phyloP scores from a whole-genome alignment of 64 coral and sea anemone genomes.

The Montipora foliosa region DNA sequence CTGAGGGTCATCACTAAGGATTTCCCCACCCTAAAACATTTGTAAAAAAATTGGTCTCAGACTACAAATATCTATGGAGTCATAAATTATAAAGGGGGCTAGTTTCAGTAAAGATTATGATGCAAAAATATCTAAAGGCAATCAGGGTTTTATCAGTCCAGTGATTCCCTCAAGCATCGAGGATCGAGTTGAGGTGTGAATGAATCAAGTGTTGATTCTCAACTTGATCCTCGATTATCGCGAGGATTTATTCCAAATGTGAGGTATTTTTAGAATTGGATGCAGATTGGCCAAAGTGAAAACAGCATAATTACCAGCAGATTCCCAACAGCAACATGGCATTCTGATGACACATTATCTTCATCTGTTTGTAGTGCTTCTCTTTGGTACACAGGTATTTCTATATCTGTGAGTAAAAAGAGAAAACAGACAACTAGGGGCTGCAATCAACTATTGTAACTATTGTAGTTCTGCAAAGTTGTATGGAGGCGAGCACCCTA shows the following conservation, averaged over 20 bases:
- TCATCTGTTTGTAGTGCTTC: background rate
- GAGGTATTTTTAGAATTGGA: background rate
- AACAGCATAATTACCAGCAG: constrained; percentile 5
- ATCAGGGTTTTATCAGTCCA: too few species aligned
- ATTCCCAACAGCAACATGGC: constrained; percentile 34
- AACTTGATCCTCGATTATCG: too few species aligned
- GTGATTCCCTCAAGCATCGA: too few species aligned
- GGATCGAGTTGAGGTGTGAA: too few species aligned
- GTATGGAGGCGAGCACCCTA: too few species aligned
- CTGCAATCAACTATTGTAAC: background rate
- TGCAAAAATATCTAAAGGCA: too few species aligned
- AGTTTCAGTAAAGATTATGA: background rate
- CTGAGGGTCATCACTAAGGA: background rate
- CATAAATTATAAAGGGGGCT: too few species aligned
- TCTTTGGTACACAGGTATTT: background rate
- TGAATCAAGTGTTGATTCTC: too few species aligned
- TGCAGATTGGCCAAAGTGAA: background rate
- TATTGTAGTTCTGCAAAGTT: too few species aligned
- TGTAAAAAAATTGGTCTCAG: too few species aligned
- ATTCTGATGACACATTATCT: background rate
- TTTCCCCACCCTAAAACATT: background rate
- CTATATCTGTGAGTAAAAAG: background rate
- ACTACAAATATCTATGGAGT: too few species aligned
- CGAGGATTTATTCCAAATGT: background rate
- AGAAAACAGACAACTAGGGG: background rate